Evolutionary conservation across 2,888 invertebrate species (phyloP).

Genomic region (Cryptops parisi): DNA sequence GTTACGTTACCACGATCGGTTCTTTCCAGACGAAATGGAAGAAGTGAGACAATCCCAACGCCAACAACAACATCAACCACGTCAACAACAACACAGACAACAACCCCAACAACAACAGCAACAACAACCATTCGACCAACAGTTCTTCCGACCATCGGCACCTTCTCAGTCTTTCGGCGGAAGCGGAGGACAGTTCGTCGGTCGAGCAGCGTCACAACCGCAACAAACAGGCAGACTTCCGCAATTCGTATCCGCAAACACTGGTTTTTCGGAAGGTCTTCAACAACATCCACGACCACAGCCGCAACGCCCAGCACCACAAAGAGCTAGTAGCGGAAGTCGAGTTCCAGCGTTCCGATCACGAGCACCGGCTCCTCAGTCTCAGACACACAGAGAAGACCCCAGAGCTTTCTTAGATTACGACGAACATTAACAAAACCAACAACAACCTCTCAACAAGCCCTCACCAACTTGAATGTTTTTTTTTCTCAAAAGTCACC

Average conservation of each 20-base stretch:
- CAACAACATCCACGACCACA: too few relatives aligned
- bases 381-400: neutral
- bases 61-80: conserved; percentile 12
- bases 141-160: neutral
- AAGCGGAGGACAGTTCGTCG: neutral
- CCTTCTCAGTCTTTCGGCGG: neutral
- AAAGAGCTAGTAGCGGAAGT: neutral
- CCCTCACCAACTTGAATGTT: too few relatives aligned
- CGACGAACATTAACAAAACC: too few relatives aligned
- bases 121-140: neutral
- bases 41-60: conserved; percentile 11
- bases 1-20: conserved; percentile 28
- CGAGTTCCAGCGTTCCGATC: neutral
- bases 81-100: conserved; percentile 6
- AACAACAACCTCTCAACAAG: too few relatives aligned
- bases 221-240: neutral
- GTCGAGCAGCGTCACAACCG: neutral
- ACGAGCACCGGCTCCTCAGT: neutral
- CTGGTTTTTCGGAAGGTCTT: too few relatives aligned
- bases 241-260: neutral
- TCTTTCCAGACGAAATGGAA: conserved; percentile 24
- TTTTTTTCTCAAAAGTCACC: too few relatives aligned
- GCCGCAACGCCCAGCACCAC: too few relatives aligned
- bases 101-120: neutral
- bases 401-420: neutral